Conservation (phyloP, 1,140 invertebrate species). For the Chrysomallon squamiferum region DNA sequence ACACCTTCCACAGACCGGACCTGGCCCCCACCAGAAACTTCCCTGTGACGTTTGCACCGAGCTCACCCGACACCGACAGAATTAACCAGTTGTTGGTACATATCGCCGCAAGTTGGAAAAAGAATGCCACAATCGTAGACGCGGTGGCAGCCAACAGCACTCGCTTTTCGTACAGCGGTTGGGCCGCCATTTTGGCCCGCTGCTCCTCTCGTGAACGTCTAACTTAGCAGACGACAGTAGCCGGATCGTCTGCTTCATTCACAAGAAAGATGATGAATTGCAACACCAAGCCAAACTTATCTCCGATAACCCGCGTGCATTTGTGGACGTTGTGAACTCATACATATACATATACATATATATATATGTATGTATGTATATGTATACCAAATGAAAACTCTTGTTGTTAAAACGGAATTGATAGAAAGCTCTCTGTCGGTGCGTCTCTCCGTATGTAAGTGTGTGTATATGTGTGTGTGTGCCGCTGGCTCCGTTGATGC, state of each 20-base stretch:
- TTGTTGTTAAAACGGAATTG: neutral
- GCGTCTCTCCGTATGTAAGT: no score
- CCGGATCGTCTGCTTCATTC: no score
- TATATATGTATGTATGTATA: no score
- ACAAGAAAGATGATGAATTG: no score
- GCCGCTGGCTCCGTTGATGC: no score
- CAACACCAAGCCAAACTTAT: no score
- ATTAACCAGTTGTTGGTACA: conserved; percentile 32
- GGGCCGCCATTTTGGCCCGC: neutral
- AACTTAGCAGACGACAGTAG: neutral
- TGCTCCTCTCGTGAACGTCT: neutral
- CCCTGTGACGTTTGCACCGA: conserved; percentile 9
- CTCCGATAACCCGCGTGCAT: no score
- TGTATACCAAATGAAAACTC: neutral
- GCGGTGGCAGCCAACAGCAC: conserved; percentile 18
- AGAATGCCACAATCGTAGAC: conserved; percentile 21
- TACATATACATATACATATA: no score
- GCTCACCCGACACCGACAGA: conserved; percentile 8
- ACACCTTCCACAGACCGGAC: conserved; percentile 32
- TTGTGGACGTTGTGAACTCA: no score
- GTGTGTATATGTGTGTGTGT: no score
- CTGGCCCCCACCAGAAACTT: conserved; percentile 14
- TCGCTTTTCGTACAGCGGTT: conserved; percentile 10
- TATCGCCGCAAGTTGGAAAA: conserved; percentile 34
- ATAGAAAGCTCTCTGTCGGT: neutral